Percentiles rank a stretch among this genome's conserved stretches.
phyloP scores from a whole-genome alignment of 2,113 vertebrate species.

The Trachemys scripta region DNA sequence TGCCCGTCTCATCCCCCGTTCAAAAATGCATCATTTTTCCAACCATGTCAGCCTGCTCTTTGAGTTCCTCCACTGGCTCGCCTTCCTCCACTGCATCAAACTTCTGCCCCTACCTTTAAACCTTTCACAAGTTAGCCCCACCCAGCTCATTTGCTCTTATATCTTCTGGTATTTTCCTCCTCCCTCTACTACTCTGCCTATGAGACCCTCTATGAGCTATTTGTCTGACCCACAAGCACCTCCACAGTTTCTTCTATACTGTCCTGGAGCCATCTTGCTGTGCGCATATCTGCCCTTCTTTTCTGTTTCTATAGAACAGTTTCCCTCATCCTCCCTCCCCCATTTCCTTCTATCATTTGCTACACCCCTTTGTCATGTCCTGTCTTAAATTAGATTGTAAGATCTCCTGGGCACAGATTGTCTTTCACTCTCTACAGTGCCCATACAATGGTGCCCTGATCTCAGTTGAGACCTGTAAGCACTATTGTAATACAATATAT shows the following conservation, averaged over 20 bases:
- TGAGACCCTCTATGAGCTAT: not conserved
- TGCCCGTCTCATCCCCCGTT: not conserved
- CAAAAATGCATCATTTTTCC: not conserved
- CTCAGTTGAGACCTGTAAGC: not conserved
- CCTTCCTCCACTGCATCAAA: not conserved
- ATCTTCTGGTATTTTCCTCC: not conserved
- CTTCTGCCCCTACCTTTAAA: not conserved
- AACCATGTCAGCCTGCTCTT: not conserved
- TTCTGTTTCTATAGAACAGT: not conserved
- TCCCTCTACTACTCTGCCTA: not conserved
- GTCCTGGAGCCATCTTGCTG: not conserved
- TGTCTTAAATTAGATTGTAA: not conserved
- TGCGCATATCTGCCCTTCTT: not conserved
- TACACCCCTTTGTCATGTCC: not conserved
- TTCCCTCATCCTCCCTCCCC: not conserved
- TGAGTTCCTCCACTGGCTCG: not conserved
- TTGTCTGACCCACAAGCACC: accelerated
- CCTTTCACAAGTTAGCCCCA: not conserved
- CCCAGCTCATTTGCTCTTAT: not conserved
- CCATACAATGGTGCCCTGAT: not conserved
- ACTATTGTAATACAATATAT: not conserved
- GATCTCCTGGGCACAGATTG: not conserved
- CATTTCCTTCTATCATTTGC: not conserved
- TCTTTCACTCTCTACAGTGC: not conserved
- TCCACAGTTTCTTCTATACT: not conserved